Conservation (phyloP, 1,140 invertebrate genomes). For the Mesaphorura yosii region DNA sequence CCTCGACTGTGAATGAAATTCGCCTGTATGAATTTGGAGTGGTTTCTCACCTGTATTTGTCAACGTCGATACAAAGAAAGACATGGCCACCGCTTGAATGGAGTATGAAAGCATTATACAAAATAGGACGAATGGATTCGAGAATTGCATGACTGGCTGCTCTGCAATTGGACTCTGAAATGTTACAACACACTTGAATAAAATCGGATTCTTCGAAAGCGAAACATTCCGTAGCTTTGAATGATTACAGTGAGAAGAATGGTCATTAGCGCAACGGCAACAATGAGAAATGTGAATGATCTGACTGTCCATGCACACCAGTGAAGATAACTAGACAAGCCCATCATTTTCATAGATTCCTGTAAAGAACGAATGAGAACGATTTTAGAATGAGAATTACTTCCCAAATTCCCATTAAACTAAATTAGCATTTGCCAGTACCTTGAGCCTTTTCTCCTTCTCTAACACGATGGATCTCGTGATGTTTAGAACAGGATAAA, state of each 20-base stretch:
- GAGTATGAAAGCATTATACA: too few relatives aligned
- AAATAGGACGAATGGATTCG: too few relatives aligned
- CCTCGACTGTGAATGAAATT: not conserved
- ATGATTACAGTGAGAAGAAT: too few relatives aligned
- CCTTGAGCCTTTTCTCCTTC: slow-evolving; percentile 46
- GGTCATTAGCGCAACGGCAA: too few relatives aligned
- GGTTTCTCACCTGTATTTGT: slow-evolving; percentile 50
- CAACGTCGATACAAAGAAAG: slow-evolving; percentile 54
- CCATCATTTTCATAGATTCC: slow-evolving; percentile 84
- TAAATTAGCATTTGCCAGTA: slow-evolving; percentile 23
- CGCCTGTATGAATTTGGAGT: not conserved
- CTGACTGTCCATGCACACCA: slow-evolving; percentile 75
- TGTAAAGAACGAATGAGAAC: slow-evolving; percentile 32
- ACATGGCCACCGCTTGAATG: slow-evolving; percentile 48
- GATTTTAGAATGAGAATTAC: not conserved
- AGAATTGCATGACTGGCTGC: too few relatives aligned
- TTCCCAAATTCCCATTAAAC: too few relatives aligned
- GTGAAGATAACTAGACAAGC: slow-evolving; percentile 64
- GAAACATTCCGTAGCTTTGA: too few relatives aligned
- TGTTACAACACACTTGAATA: too few relatives aligned
- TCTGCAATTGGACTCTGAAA: too few relatives aligned
- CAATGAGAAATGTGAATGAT: slow-evolving; percentile 53
- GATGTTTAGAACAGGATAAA: slow-evolving; percentile 63
- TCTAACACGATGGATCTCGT: slow-evolving; percentile 49
- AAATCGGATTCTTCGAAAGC: too few relatives aligned